Conservation (phyloP, 2,888 invertebrate species). For the Lapara coniferarum region DNA sequence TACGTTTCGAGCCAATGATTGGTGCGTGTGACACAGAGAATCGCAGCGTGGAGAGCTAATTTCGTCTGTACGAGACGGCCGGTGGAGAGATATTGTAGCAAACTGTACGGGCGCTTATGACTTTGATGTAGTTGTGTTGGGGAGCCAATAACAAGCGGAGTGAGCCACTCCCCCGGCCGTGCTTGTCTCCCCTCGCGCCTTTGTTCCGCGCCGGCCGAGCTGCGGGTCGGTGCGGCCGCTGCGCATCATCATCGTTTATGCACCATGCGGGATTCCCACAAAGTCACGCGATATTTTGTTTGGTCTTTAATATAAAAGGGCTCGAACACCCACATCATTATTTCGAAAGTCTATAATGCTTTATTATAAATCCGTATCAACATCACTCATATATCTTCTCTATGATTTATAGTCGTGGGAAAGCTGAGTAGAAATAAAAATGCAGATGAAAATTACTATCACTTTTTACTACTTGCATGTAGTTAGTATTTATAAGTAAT, state of each 20-base stretch:
- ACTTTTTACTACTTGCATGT: background rate
- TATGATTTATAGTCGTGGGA: constrained; percentile 82
- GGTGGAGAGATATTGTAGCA: constrained; percentile 58
- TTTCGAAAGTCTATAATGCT: constrained; percentile 73
- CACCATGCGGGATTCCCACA: constrained; percentile 82
- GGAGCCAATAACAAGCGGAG: constrained; percentile 58
- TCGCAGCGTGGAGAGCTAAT: constrained; percentile 52
- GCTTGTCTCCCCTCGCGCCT: constrained; percentile 37
- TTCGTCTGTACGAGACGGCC: constrained; percentile 55
- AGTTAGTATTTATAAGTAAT: background rate
- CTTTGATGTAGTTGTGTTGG: constrained; percentile 39
- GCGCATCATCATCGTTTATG: constrained; percentile 37
- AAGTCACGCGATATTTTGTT: constrained; percentile 70
- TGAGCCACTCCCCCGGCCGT: constrained; percentile 56
- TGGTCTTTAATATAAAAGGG: constrained; percentile 70
- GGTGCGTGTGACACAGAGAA: constrained; percentile 50
- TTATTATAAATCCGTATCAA: constrained; percentile 79
- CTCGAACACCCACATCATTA: constrained; percentile 81
- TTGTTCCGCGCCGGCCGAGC: constrained; percentile 44
- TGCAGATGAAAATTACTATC: background rate
- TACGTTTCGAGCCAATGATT: constrained; percentile 66
- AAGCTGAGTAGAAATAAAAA: constrained; percentile 32
- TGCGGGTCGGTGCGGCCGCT: constrained; percentile 40
- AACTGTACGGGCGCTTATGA: constrained; percentile 62
- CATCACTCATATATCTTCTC: constrained; percentile 70